Evolutionary conservation across 2,113 vertebrate species (phyloP).

Genomic region (Cyanistes caeruleus): DNA sequence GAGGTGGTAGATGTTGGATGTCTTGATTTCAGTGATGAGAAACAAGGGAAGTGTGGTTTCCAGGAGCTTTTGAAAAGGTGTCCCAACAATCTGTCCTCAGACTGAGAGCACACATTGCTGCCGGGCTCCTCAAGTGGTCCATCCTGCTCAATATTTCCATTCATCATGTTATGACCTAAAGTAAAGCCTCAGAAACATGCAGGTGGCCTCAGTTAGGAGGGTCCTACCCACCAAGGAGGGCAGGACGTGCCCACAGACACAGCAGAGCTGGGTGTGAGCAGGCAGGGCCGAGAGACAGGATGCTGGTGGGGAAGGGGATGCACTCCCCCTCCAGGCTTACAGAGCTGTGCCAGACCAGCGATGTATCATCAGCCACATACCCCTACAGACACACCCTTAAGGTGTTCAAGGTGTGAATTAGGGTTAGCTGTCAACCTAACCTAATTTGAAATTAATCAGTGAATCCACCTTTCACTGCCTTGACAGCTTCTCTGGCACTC

Average conservation of each 20-base stretch:
- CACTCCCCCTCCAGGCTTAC: accelerated
- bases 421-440: background rate
- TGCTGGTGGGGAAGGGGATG: background rate
- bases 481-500: background rate
- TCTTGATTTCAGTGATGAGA: slow-evolving; percentile 1
- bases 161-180: background rate
- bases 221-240: background rate
- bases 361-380: background rate
- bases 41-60: background rate
- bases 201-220: background rate
- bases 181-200: background rate
- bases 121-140: background rate
- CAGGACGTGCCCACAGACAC: background rate
- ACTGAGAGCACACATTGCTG: background rate
- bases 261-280: background rate
- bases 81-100: background rate
- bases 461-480: background rate
- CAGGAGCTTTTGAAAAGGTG: background rate
- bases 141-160: background rate
- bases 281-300: accelerated
- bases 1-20: background rate
- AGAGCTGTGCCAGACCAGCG: background rate
- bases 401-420: background rate
- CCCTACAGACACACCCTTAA: background rate
- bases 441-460: background rate